These are phyloP conservation scores for Tenthredo scrophulariae DNA, from an alignment of 2,888 invertebrate genomes.

Conservation along the genomic window DNA sequence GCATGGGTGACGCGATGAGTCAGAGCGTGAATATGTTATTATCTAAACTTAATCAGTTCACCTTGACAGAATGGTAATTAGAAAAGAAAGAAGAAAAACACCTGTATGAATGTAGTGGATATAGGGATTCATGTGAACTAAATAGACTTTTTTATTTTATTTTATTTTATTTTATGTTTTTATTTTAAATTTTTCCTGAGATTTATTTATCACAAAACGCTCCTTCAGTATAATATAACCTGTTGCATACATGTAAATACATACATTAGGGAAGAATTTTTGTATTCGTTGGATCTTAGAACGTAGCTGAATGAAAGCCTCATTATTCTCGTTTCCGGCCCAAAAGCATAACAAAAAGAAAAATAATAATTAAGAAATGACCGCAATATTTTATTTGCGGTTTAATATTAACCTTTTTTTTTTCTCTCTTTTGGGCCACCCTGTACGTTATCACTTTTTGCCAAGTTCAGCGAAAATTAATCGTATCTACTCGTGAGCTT, in stretches of 20 bases:
- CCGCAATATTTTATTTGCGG: too few relatives aligned
- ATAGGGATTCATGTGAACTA: not conserved
- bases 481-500: not conserved
- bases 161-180: too few relatives aligned
- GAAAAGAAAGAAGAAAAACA: not conserved
- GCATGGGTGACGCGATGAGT: not conserved
- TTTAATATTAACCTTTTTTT: not conserved
- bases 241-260: not conserved
- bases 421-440: not conserved
- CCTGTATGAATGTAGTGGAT: not conserved
- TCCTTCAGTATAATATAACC: not conserved
- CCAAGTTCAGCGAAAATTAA: not conserved
- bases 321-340: not conserved
- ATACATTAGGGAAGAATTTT: not conserved
- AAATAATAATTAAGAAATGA: too few relatives aligned
- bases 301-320: not conserved
- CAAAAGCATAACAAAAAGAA: too few relatives aligned
- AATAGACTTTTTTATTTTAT: not conserved
- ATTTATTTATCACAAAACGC: not conserved
- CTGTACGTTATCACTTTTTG: not conserved
- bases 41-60: slow-evolving; percentile 33
- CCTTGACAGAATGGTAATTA: slow-evolving; percentile 32
- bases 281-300: not conserved
- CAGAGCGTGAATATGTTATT: slow-evolving; percentile 9
- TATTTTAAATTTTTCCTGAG: not conserved